Conservation (phyloP, 1,140 invertebrate genomes). For the Bombus sylvicola region DNA sequence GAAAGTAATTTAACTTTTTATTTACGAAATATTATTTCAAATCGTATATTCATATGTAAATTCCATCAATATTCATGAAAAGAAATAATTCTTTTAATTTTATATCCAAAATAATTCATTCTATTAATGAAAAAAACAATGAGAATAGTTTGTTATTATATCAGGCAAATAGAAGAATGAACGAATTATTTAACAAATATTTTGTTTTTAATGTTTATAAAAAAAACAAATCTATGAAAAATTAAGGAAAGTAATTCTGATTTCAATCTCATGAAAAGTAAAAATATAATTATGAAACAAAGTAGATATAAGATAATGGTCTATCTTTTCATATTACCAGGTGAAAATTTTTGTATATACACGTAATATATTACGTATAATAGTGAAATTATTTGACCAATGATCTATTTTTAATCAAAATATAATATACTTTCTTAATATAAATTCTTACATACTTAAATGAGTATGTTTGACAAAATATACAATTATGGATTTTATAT, state of each 20-base stretch:
- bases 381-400: slow-evolving; percentile 19
- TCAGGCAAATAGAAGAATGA: background rate
- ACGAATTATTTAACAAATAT: background rate
- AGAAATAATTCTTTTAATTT: background rate
- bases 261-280: background rate
- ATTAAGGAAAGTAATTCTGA: background rate
- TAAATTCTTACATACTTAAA: slow-evolving; percentile 44
- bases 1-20: background rate
- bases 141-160: background rate
- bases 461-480: slow-evolving; percentile 44
- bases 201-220: background rate
- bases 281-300: background rate
- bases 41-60: slow-evolving; percentile 10
- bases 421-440: slow-evolving; percentile 48
- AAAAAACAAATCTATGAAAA: background rate
- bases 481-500: slow-evolving; percentile 47
- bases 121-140: background rate
- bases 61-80: background rate
- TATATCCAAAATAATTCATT: background rate
- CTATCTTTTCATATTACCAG: background rate
- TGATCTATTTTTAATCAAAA: slow-evolving; percentile 47
- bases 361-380: slow-evolving; percentile 17
- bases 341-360: slow-evolving; percentile 18
- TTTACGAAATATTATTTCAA: background rate
- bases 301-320: background rate